Base-by-base conservation (phyloP, 2,113 vertebrate species). In the Peromyscus leucopus region DNA sequence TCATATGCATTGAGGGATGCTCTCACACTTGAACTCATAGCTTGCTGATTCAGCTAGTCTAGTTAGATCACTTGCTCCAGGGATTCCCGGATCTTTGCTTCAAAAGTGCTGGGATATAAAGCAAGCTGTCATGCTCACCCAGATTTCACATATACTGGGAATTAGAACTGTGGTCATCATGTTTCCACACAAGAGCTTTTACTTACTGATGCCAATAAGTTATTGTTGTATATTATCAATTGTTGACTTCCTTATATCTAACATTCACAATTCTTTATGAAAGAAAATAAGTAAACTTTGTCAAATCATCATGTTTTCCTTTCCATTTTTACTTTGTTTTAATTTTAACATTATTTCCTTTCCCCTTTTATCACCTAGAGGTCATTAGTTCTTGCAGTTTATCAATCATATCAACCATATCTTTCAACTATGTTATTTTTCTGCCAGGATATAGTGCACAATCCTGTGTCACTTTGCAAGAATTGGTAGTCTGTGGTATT, bases 251-350 rank as follows among this genome's bases (percentile, higher is more conserved):
- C 19, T 39, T 92, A 16, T 93, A 61, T 5, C n/a, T 89, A 1
- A 96, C 39, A 2, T 76, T 82, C 59, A 48, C 61, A 85, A 10
- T 61, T 85, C 13, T 65, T 75, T 80, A 75, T 4, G 69, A 72
- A 90, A 89, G 7, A 42, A 90, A 48, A 93, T 55, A 48, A 74
- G 26, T 10, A 74, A 92, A 93, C 5, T 91, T 8, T 88, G 2
- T 19, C 57, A n/a, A 80, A 63, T 86, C 6, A 24, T 0, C 55
- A 10, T 19, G 86, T 79, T 92, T 67, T 42, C 7, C 12, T 46
- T 57, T 94, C 39, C n/a, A 67, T 79, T 93, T 57, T 93, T 15
- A 65, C 82, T 91, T 92, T 96, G 42, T 55, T 46, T 79, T 83
- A 67, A 85, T 96, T 96, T 91, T 93, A 7, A 63, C 55, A 28